Base-by-base conservation (phyloP, 2,888 invertebrate genomes). In the Hoplodrina ambigua region DNA sequence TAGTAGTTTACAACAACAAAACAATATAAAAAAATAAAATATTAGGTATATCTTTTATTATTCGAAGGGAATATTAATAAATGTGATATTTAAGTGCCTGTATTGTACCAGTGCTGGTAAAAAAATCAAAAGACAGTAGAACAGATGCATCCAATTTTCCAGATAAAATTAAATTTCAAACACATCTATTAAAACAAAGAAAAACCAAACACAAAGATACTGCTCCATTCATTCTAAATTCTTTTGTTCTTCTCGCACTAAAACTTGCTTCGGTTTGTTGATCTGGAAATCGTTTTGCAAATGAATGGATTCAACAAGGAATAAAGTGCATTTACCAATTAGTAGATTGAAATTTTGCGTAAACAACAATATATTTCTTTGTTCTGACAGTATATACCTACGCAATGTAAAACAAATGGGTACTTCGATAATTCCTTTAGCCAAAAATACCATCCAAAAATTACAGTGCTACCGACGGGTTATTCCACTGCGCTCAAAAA, bases 311-410 rank as follows among this genome's bases (percentile, higher is more conserved):
- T 58, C 57, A 44, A 17, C 58, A 37, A 7, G 52, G 58, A 15
- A 62, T 54, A 63, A 68, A 73, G n/a, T 67, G 55, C 76, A 73
- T 56, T 5, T 33, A 2, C 19, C 75, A 79, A 69, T 77, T 75
- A 77, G 75, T 49, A 65, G 20, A 77, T 75, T 77, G 59, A 19
- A 58, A 59, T 41, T 65, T 60, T 65, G 33, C 56, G 55, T 68
- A 73, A 78, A 81, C 72, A 78, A 63, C 49, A 74, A 61, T 13
- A 69, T 79, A 19, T 55, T 55, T 77, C 57, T 58, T 30, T 19
- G 15, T 1, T 20, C 5, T 60, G 53, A 53, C 61, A 64, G 19
- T 13, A 0, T 1, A 17, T 53, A 15, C 49, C 56, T 19, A 55
- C 30, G 10, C 37, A 19, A 15, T 49, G 33, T 33, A 20, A 20